Evolutionary conservation across 2,797 vertebrate genomes (phyloP).

Genomic region (Sebastolobus alascanus): DNA sequence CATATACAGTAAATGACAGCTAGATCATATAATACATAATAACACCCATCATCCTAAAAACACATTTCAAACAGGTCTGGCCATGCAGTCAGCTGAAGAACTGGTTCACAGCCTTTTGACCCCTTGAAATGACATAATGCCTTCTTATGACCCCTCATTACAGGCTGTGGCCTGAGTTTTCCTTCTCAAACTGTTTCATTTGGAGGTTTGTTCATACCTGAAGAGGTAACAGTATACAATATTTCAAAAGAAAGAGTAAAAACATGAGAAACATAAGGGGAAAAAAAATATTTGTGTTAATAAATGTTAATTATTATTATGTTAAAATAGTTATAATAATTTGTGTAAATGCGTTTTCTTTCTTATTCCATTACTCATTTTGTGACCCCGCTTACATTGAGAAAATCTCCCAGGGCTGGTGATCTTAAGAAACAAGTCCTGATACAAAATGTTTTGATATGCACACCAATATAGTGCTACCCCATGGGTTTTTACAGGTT

Average conservation of each 20-base stretch:
- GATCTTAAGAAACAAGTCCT: too few relatives aligned
- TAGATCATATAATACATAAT: neutral
- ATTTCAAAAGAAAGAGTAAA: neutral
- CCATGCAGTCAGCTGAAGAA: too few relatives aligned
- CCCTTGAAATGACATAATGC: neutral
- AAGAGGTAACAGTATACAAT: fast-evolving
- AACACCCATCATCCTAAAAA: neutral
- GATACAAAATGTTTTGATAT: too few relatives aligned
- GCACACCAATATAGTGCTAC: neutral
- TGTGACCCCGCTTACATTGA: neutral
- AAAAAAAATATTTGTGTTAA: neutral
- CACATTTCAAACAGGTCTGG: too few relatives aligned
- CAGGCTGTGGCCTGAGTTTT: neutral
- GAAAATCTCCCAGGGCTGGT: too few relatives aligned
- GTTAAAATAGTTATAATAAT: neutral
- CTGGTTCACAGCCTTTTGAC: too few relatives aligned
- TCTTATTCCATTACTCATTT: neutral
- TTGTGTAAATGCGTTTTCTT: too few relatives aligned
- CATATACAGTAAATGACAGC: neutral
- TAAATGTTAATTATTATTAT: neutral
- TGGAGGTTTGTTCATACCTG: neutral
- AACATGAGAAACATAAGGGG: neutral
- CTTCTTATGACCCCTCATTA: neutral
- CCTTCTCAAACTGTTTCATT: neutral
- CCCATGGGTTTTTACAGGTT: neutral